Percentiles rank a stretch among this genome's conserved stretches.
Evolutionary conservation across 30 jellyfish, hydroid and myxozoan genomes (phyloP).

Genomic region (Aurelia aurita): DNA sequence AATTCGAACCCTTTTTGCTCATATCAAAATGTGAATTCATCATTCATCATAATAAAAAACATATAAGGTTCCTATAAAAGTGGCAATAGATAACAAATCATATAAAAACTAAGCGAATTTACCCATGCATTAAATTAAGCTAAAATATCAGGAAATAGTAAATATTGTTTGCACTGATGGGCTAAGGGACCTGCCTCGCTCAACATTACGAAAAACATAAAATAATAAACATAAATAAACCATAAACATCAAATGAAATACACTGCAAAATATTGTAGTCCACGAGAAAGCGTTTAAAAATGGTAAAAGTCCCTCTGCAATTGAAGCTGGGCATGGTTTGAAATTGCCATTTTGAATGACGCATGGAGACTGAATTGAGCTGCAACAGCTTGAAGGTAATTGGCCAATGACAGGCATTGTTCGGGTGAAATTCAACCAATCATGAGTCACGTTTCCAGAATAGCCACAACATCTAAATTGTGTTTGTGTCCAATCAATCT

Average conservation of each 20-base stretch:
- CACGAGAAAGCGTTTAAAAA: conserved; percentile 25
- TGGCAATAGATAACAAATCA: too few relatives aligned
- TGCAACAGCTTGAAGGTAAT: conserved; percentile 47
- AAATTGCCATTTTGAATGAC: not conserved
- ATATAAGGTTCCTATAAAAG: too few relatives aligned
- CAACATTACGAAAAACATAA: not conserved
- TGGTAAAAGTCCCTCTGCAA: not conserved
- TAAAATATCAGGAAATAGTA: conserved; percentile 7
- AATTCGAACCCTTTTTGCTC: too few relatives aligned
- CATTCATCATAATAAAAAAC: too few relatives aligned
- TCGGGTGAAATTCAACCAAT: conserved; percentile 28
- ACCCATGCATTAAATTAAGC: too few relatives aligned
- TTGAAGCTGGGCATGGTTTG: conserved; percentile 1
- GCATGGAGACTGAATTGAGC: not conserved
- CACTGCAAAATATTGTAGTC: conserved; percentile 28
- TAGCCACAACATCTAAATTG: conserved; percentile 43
- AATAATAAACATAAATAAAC: not conserved
- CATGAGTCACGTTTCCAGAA: conserved; percentile 30
- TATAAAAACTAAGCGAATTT: too few relatives aligned
- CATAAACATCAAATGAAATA: conserved; percentile 1
- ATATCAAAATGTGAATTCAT: too few relatives aligned
- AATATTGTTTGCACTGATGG: conserved; percentile 39
- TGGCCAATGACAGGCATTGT: too few relatives aligned
- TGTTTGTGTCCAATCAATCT: conserved; percentile 41
- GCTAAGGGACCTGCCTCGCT: conserved; percentile 3